phyloP scores from a whole-genome alignment of 1,140 invertebrate species.

The Bombus superbus region DNA sequence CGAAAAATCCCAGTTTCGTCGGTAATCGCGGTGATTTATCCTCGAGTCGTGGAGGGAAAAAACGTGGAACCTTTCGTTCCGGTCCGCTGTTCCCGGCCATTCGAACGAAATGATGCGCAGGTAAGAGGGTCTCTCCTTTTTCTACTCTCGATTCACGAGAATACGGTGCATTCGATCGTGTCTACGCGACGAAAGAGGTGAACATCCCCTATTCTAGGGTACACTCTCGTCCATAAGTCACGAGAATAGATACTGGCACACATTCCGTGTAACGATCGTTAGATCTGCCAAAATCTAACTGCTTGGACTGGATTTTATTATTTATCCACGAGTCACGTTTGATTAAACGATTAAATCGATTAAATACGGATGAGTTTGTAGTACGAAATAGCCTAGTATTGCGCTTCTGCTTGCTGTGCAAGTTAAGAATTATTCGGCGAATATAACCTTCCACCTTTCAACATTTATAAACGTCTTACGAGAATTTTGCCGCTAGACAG shows the following conservation, averaged over 20 bases:
- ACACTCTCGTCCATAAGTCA: background rate
- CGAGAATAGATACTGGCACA: background rate
- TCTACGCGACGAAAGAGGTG: background rate
- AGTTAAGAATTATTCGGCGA: too few relatives aligned
- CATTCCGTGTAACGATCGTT: too few relatives aligned
- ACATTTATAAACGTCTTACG: too few relatives aligned
- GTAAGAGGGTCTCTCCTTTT: conserved; percentile 69
- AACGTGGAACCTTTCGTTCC: conserved; percentile 21
- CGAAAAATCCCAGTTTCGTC: conserved; percentile 23
- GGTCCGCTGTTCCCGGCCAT: conserved; percentile 63
- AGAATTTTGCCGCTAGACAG: too few relatives aligned
- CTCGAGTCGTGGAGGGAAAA: conserved; percentile 27
- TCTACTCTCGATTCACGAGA: background rate
- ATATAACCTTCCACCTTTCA: too few relatives aligned
- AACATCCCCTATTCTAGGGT: background rate
- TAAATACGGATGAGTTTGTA: too few relatives aligned
- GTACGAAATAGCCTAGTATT: too few relatives aligned
- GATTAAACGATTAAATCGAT: too few relatives aligned
- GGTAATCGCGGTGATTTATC: conserved; percentile 56
- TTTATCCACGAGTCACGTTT: background rate
- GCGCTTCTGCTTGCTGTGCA: too few relatives aligned
- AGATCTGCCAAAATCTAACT: too few relatives aligned
- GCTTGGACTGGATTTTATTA: background rate
- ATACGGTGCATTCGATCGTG: background rate
- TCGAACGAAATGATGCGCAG: conserved; percentile 78